A percentile compares a stretch with the other conserved stretches of the same genome.
Evolutionary conservation across 2,888 invertebrate genomes (phyloP).

Genomic region (Dicyrtoma fusca): DNA sequence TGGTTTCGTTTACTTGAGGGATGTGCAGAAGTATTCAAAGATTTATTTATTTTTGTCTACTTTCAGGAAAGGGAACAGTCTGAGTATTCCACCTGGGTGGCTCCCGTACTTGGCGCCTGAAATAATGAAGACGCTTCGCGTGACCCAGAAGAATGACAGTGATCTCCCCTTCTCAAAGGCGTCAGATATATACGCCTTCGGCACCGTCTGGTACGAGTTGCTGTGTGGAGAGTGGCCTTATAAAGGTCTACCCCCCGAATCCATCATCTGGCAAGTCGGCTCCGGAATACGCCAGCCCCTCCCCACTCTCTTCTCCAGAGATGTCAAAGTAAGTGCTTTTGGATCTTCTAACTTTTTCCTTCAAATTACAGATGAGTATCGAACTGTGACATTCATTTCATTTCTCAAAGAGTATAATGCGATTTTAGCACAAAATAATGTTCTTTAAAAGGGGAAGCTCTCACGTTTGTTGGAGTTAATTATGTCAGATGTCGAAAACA

Average conservation of each 20-base stretch:
- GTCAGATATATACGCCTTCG: slow-evolving; percentile 97
- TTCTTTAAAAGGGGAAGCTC: too few species aligned
- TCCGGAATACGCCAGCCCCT: slow-evolving; percentile 95
- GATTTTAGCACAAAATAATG: too few species aligned
- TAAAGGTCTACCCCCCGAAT: slow-evolving; percentile 88
- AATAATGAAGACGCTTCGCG: slow-evolving; percentile 80
- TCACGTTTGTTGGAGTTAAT: too few species aligned
- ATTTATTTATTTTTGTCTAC: slow-evolving; percentile 19
- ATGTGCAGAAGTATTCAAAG: too few species aligned
- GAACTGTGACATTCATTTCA: too few species aligned
- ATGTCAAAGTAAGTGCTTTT: slow-evolving; percentile 90
- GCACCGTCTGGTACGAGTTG: slow-evolving; percentile 94
- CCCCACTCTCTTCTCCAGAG: slow-evolving; percentile 89
- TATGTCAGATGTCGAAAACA: too few species aligned
- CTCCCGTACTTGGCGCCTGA: slow-evolving; percentile 98
- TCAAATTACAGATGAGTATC: too few species aligned
- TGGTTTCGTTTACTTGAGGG: too few species aligned
- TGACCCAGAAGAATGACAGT: slow-evolving; percentile 71
- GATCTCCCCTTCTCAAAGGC: slow-evolving; percentile 89
- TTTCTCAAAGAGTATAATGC: too few species aligned
- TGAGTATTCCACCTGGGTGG: slow-evolving; percentile 97
- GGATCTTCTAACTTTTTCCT: too few species aligned
- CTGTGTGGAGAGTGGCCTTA: slow-evolving; percentile 96
- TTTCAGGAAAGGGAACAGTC: slow-evolving; percentile 70
- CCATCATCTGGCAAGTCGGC: slow-evolving; percentile 97